A percentile compares a stretch with the other conserved stretches of the same genome.
These are phyloP conservation scores for Pristionchus entomophagus DNA, from an alignment of 2,888 invertebrate species.

Conservation along the genomic window DNA sequence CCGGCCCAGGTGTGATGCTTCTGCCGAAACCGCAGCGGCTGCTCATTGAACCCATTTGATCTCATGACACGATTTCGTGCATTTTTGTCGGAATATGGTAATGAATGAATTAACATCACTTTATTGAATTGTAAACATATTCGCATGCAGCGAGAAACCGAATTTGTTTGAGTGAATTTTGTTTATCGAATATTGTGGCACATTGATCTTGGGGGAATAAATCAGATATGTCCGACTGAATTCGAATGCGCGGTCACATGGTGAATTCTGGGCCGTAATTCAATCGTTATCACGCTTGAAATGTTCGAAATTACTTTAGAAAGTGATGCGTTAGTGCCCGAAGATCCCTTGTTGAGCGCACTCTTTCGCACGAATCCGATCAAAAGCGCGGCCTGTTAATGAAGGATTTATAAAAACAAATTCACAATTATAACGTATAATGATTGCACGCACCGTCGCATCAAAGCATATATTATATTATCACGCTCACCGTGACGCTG, in stretches of 20 bases:
- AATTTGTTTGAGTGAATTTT: no score
- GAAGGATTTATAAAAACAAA: no score
- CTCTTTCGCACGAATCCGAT: no score
- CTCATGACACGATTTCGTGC: background rate
- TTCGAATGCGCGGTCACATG: no score
- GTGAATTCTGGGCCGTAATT: no score
- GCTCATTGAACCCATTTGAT: background rate
- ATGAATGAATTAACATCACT: background rate
- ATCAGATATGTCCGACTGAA: no score
- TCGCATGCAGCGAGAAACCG: background rate
- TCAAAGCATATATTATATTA: background rate
- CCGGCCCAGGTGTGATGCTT: background rate
- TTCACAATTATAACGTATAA: background rate
- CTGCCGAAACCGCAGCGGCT: background rate
- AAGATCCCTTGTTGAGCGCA: background rate
- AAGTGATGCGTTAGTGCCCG: background rate
- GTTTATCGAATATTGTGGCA: no score
- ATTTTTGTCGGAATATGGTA: background rate
- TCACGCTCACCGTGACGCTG: background rate
- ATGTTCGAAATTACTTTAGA: background rate
- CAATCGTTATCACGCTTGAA: no score
- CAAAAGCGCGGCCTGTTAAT: no score
- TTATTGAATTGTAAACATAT: background rate
- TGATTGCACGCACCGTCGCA: background rate
- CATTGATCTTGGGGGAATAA: no score